Percentiles rank a stretch among this genome's conserved stretches.
Conservation (phyloP, 2,113 vertebrate genomes). For the Cheilinus undulatus region DNA sequence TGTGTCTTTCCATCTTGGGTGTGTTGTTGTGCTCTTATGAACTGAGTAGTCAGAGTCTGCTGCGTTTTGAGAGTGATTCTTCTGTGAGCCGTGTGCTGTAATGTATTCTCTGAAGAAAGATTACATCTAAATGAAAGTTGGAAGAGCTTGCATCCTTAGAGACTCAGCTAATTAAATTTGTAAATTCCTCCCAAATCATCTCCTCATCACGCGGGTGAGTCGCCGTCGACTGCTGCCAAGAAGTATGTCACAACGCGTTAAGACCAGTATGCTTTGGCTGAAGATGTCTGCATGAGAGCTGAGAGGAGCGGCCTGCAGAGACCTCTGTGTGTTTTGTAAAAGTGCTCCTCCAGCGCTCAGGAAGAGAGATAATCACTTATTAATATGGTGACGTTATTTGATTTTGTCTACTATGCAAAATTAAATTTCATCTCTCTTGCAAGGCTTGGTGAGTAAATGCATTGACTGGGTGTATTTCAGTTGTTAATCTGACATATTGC, state of each 20-base stretch:
- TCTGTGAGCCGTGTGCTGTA: conserved; percentile 33
- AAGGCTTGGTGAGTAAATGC: conserved; percentile 40
- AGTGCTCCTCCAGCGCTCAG: conserved; percentile 26
- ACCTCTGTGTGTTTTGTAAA: conserved; percentile 33
- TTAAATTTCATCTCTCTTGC: conserved; percentile 57
- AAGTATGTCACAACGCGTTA: conserved; percentile 67
- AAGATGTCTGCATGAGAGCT: conserved; percentile 30
- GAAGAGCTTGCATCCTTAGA: conserved; percentile 66
- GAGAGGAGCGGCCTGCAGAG: conserved; percentile 37
- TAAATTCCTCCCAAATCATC: conserved; percentile 71
- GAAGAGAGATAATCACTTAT: conserved; percentile 53
- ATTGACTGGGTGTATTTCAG: conserved; percentile 42
- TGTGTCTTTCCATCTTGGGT: not conserved
- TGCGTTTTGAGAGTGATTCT: conserved; percentile 14
- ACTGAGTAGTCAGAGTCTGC: not conserved
- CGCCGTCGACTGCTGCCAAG: conserved; percentile 57
- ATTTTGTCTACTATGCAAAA: conserved; percentile 56
- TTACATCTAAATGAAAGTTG: conserved; percentile 77
- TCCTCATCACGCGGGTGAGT: conserved; percentile 51
- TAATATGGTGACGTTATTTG: conserved; percentile 60
- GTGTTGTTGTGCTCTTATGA: not conserved
- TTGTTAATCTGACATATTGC: conserved; percentile 60
- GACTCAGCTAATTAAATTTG: conserved; percentile 78
- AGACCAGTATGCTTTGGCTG: conserved; percentile 52
- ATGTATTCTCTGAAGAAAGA: conserved; percentile 72